phyloP scores from a whole-genome alignment of 2,888 invertebrate genomes.

The Andricus quercusramuli region DNA sequence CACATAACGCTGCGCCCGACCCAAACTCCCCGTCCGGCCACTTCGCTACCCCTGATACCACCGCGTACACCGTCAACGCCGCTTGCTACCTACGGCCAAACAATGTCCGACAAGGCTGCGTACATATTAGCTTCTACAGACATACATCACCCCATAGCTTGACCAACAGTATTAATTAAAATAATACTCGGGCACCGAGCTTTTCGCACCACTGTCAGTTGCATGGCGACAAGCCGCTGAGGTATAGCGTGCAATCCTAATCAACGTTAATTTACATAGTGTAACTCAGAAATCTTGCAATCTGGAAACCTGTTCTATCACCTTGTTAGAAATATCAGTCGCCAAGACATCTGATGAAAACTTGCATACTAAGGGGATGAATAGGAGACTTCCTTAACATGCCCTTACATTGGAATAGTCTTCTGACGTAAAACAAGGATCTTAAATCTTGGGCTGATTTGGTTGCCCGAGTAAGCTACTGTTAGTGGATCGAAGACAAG shows the following conservation, averaged over 20 bases:
- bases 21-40: slow-evolving; percentile 54
- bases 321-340: slow-evolving; percentile 21
- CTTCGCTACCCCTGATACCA: slow-evolving; percentile 55
- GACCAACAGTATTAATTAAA: slow-evolving; percentile 66
- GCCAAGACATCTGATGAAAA: slow-evolving; percentile 41
- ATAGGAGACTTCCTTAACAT: not conserved
- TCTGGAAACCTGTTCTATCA: slow-evolving; percentile 14
- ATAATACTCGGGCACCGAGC: slow-evolving; percentile 52
- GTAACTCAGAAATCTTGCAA: slow-evolving; percentile 11
- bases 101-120: slow-evolving; percentile 77
- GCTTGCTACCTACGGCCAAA: slow-evolving; percentile 67
- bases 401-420: no score
- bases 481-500: no score
- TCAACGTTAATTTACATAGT: slow-evolving; percentile 19
- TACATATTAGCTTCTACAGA: slow-evolving; percentile 73
- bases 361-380: slow-evolving; percentile 44
- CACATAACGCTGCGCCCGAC: slow-evolving; percentile 76
- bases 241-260: slow-evolving; percentile 26
- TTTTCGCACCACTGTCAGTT: not conserved
- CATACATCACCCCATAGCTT: slow-evolving; percentile 62
- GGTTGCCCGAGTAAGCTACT: no score
- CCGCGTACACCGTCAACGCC: slow-evolving; percentile 47
- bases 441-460: no score
- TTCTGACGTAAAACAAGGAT: no score
- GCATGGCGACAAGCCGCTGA: slow-evolving; percentile 16